Evolutionary conservation across 2,113 vertebrate genomes (phyloP).

Genomic region (Danio rerio): DNA sequence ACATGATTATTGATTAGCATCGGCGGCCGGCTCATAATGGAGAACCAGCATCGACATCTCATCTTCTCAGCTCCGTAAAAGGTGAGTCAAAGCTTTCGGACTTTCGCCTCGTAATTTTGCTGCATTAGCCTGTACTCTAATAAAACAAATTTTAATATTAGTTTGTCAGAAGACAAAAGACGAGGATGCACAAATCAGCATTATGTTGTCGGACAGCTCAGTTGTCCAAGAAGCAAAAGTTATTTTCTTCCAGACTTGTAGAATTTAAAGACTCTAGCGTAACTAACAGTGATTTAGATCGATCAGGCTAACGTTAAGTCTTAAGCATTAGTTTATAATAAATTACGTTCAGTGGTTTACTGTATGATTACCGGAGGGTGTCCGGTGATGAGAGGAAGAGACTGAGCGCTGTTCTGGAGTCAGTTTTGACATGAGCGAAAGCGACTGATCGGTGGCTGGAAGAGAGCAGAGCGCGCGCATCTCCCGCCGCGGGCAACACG

Average conservation of each 20-base stretch:
- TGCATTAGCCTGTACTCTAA: background rate
- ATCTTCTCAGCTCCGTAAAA: constrained; percentile 61
- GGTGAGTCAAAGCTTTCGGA: constrained; percentile 65
- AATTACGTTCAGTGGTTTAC: background rate
- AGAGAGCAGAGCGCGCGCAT: constrained; percentile 45
- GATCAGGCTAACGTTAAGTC: too few species aligned
- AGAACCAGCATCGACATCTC: constrained; percentile 51
- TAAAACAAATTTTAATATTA: too few species aligned
- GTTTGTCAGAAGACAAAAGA: background rate
- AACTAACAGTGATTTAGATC: background rate
- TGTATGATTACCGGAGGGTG: background rate
- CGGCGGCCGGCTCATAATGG: constrained; percentile 62
- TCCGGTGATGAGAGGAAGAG: background rate
- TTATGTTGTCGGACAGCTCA: background rate
- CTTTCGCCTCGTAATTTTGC: background rate
- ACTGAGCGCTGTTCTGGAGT: background rate
- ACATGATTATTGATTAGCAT: constrained; percentile 34
- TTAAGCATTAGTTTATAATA: background rate
- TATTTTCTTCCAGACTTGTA: background rate
- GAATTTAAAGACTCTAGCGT: background rate
- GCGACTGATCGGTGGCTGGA: constrained; percentile 56
- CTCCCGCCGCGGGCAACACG: constrained; percentile 69
- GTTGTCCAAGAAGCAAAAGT: constrained; percentile 18
- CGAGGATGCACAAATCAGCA: background rate
- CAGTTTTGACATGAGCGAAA: constrained; percentile 55